phyloP scores from a whole-genome alignment of 30 jellyfish, hydroid and myxozoan genomes.

The Aurelia aurita region DNA sequence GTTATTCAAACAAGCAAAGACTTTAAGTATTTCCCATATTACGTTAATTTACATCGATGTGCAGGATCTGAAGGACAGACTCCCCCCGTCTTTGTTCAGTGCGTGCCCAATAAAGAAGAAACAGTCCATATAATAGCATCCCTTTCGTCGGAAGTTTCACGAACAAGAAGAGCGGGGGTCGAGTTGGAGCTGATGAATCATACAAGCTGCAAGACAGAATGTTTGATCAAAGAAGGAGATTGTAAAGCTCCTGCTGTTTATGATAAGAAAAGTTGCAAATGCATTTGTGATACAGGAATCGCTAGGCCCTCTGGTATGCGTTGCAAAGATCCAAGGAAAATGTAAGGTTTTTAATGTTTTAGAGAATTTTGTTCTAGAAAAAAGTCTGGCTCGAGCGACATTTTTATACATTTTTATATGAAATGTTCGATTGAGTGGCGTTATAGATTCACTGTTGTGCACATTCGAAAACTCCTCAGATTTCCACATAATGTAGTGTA shows the following conservation, averaged over 20 bases:
- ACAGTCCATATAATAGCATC: background rate
- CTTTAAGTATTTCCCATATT: conserved; percentile 57
- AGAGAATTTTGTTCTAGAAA: no score
- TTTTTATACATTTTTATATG: no score
- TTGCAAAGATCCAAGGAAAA: no score
- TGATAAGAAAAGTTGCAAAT: conserved; percentile 26
- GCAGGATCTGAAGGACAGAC: conserved; percentile 54
- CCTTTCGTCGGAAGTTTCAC: background rate
- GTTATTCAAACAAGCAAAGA: conserved; percentile 5
- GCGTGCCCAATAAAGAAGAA: conserved; percentile 43
- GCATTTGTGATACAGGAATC: conserved; percentile 8
- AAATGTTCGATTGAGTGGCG: no score
- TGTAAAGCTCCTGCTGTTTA: conserved; percentile 25
- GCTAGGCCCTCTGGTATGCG: no score
- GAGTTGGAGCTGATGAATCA: conserved; percentile 31
- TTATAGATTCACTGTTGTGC: no score
- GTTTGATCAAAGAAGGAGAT: conserved; percentile 45
- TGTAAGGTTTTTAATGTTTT: no score
- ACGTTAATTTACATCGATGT: conserved; percentile 76
- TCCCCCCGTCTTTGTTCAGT: conserved; percentile 38
- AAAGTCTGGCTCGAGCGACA: no score
- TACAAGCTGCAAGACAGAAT: conserved; percentile 63
- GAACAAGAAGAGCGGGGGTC: no score
- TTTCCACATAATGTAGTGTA: no score
- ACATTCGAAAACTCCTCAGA: no score